Conservation (phyloP, 53 echinoderm and acorn worm species). For the Apostichopus leukothele region DNA sequence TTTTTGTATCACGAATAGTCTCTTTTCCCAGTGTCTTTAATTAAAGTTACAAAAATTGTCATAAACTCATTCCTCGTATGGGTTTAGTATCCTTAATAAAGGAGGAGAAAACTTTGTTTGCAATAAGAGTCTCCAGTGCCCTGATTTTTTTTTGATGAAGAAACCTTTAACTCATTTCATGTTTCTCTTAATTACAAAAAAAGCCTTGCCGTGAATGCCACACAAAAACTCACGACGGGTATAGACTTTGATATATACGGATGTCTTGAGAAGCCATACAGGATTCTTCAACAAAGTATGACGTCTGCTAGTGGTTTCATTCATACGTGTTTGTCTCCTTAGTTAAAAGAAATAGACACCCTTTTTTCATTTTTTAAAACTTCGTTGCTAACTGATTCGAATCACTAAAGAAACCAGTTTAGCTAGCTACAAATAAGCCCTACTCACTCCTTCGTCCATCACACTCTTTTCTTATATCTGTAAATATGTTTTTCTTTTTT, state of each 20-base stretch:
- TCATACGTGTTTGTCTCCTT: too few relatives aligned
- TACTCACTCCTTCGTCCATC: too few relatives aligned
- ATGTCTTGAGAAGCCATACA: not conserved
- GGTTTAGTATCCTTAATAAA: not conserved
- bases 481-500: too few relatives aligned
- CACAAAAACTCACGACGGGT: not conserved
- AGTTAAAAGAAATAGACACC: too few relatives aligned
- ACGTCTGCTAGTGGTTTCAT: too few relatives aligned
- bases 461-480: too few relatives aligned
- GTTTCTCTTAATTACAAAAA: slow-evolving; percentile 37
- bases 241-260: not conserved
- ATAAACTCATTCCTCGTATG: slow-evolving; percentile 11
- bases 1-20: not conserved
- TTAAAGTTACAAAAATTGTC: slow-evolving; percentile 3
- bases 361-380: too few relatives aligned
- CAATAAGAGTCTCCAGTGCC: slow-evolving; percentile 9
- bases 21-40: not conserved
- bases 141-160: not conserved
- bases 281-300: too few relatives aligned
- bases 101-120: slow-evolving; percentile 14
- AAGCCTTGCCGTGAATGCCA: slow-evolving; percentile 2
- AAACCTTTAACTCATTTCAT: slow-evolving; percentile 15
- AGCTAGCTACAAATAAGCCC: too few relatives aligned
- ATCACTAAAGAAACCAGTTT: too few relatives aligned
- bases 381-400: too few relatives aligned